Percentiles rank a stretch among this genome's conserved stretches.
phyloP scores from a whole-genome alignment of 1,140 invertebrate species.

The Centruroides sculpturatus region DNA sequence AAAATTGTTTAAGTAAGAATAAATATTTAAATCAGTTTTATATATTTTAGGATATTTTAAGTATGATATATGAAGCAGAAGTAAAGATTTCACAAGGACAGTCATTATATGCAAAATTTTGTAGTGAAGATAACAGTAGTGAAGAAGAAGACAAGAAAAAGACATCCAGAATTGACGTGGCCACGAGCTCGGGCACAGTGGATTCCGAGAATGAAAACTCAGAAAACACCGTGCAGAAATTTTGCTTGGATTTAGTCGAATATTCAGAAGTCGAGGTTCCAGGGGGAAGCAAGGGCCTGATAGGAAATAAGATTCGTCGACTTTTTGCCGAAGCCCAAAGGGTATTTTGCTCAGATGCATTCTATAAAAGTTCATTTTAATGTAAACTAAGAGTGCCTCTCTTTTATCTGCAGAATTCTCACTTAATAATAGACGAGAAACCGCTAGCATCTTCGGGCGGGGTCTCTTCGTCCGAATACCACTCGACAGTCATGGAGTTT shows the following conservation, averaged over 20 bases:
- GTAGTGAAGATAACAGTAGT: no score
- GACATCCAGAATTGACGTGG: no score
- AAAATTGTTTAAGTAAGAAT: no score
- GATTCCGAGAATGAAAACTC: background rate
- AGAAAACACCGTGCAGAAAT: slow-evolving; percentile 21
- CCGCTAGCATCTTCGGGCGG: background rate
- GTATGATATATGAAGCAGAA: background rate
- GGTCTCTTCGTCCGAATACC: background rate
- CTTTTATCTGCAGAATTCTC: slow-evolving; percentile 14
- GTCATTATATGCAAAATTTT: no score
- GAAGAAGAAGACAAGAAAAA: no score
- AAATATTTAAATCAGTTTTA: no score
- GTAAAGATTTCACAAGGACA: background rate
- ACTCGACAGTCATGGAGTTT: slow-evolving; percentile 29
- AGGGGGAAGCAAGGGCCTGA: slow-evolving; percentile 37
- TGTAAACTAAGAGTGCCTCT: background rate
- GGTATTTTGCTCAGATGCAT: background rate
- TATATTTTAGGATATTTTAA: background rate
- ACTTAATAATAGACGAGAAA: slow-evolving; percentile 26
- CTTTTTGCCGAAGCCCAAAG: slow-evolving; percentile 38
- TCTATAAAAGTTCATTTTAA: no score
- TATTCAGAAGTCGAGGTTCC: slow-evolving; percentile 41
- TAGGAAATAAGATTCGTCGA: slow-evolving; percentile 40
- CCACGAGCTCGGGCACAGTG: background rate
- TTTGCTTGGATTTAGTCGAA: slow-evolving; percentile 41